A percentile compares a stretch with the other conserved stretches of the same genome.
Evolutionary conservation across 2,797 vertebrate species (phyloP).

Genomic region (Notolepis coatsorum): DNA sequence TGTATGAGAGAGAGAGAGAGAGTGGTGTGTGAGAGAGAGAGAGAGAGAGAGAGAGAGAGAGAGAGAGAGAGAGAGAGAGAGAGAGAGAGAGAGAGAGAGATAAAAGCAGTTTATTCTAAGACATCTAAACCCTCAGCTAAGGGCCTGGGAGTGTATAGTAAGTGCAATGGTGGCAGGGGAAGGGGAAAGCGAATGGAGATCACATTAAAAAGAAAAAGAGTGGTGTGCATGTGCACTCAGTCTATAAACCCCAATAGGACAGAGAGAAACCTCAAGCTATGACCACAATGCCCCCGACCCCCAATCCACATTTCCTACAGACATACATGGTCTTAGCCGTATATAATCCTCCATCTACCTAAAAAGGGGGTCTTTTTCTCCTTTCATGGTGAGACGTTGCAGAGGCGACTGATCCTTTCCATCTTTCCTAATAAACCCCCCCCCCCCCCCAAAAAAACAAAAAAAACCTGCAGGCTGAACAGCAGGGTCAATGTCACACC

Average conservation of each 20-base stretch:
- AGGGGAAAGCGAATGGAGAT: conserved; percentile 27
- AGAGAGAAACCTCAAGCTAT: conserved; percentile 47
- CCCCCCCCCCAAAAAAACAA: conserved; percentile 46
- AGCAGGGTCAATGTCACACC: conserved; percentile 59
- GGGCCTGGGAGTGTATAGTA: conserved; percentile 50
- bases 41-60: neutral
- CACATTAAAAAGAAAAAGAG: conserved; percentile 40
- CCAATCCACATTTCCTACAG: conserved; percentile 27
- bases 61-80: neutral
- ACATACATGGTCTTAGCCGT: conserved; percentile 27
- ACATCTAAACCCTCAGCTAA: conserved; percentile 63
- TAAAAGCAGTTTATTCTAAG: conserved; percentile 77
- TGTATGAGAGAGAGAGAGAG: conserved; percentile 26
- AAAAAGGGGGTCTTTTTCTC: conserved; percentile 32
- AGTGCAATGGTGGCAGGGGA: conserved; percentile 52
- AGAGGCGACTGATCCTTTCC: conserved; percentile 48
- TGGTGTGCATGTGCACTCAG: conserved; percentile 41
- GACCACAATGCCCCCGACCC: conserved; percentile 17
- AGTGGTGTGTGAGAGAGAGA: neutral
- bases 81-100: conserved; percentile 42
- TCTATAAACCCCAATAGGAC: conserved; percentile 61
- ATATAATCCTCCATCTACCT: conserved; percentile 27
- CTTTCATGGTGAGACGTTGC: conserved; percentile 46
- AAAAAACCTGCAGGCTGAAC: conserved; percentile 17
- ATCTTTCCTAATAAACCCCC: too few relatives aligned